These are phyloP conservation scores for Dasypolia templi DNA, from an alignment of 2,888 invertebrate species.

Conservation along the genomic window DNA sequence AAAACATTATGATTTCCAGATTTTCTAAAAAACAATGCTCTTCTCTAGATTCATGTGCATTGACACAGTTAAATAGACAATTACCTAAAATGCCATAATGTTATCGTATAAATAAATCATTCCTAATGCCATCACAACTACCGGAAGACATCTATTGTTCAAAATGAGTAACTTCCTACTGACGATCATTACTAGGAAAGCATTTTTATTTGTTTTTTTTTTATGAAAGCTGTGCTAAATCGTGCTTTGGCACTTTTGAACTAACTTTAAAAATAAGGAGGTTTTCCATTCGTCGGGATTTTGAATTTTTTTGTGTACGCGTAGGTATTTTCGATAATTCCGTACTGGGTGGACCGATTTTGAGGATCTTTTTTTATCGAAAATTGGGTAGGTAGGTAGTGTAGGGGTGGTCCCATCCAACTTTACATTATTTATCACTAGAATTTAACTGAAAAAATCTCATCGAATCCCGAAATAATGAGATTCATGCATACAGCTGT, in stretches of 20 bases:
- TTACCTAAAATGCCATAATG: background rate
- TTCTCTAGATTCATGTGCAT: background rate
- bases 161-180: constrained; percentile 21
- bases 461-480: no score
- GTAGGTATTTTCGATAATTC: background rate
- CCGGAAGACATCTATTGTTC: constrained; percentile 34
- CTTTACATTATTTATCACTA: background rate
- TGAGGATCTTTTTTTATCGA: no score
- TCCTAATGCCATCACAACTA: background rate
- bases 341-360: no score
- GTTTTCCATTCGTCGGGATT: background rate
- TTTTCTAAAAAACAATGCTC: background rate
- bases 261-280: background rate
- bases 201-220: background rate
- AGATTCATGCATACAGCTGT: background rate
- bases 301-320: background rate
- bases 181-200: background rate
- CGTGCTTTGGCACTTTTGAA: background rate
- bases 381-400: no score
- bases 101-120: background rate
- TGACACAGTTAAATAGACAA: constrained; percentile 7
- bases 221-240: background rate
- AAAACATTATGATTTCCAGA: background rate
- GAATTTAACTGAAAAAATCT: background rate
- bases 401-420: background rate